Evolutionary conservation across 2,888 invertebrate species (phyloP).

Genomic region (Lysandra coridon): DNA sequence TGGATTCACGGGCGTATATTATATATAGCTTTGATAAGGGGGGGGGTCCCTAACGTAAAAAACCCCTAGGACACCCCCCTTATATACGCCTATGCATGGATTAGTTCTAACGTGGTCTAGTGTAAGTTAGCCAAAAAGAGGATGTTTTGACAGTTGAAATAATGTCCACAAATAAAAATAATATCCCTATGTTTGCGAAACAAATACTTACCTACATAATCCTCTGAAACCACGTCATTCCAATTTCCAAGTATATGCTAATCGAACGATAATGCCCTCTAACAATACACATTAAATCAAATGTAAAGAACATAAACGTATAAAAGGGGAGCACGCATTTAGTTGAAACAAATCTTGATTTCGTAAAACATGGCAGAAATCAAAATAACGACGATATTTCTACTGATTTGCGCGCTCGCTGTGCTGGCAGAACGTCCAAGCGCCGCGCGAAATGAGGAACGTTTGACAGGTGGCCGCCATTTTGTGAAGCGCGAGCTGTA

Average conservation of each 20-base stretch:
- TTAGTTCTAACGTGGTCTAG: background rate
- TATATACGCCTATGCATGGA: background rate
- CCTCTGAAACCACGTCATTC: background rate
- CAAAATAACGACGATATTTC: constrained; percentile 7
- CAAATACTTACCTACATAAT: background rate
- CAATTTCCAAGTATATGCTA: background rate
- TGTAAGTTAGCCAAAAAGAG: background rate
- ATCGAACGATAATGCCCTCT: constrained; percentile 8
- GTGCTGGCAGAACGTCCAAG: constrained; percentile 4
- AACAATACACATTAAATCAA: background rate
- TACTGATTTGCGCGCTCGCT: constrained; percentile 10
- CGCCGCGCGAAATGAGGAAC: background rate
- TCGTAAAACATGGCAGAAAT: constrained; percentile 7
- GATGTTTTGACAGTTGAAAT: background rate
- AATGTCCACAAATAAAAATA: background rate
- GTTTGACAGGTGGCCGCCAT: constrained; percentile 49
- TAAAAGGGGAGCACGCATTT: background rate
- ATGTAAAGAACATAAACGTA: constrained; percentile 6
- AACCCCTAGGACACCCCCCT: too few relatives aligned
- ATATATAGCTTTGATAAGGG: too few relatives aligned
- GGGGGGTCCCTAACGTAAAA: too few relatives aligned
- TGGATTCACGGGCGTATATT: background rate
- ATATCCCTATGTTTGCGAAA: background rate
- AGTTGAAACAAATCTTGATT: background rate
- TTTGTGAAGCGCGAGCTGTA: constrained; percentile 12